Base-by-base conservation (phyloP, 2,888 invertebrate genomes). In the Eubasilissa splendida region DNA sequence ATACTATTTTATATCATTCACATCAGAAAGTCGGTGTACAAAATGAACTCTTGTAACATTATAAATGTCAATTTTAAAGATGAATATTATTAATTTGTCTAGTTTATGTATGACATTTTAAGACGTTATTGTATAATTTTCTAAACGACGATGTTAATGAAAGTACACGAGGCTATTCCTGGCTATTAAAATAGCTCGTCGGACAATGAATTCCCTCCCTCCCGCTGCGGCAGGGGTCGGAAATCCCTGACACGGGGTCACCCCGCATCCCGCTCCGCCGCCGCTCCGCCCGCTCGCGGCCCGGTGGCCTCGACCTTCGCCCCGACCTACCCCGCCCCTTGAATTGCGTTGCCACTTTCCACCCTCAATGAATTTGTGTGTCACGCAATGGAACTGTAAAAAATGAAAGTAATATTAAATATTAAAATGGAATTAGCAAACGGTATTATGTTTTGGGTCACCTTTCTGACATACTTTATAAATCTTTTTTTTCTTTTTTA, bases 261-360 rank as follows among this genome's bases (percentile, higher is more conserved):
- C 76, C 9, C 63, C 65, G 3, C 12, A 31, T 54, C 65, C 65
- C 50, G 33, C 68, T 33, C 31, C 42, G 42, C 22, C 76, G 70
- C n/a, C 53, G 53, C n/a, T 70, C 31, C 14, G 9, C 50, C 54
- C 56, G 68, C 68, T 4, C 60, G 22, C 31, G 58, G 12, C 58
- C 75, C 76, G 11, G 68, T 53, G 59, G 59, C 70, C 71, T 78
- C 77, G 14, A 66, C 77, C 70, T 77, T 77, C 58, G 33, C 71
- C 65, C 58, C 77, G 68, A 65, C 80, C 71, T 77, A 76, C 63
- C 70, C 77, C 58, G 77, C 77, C 77, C 58, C 60, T 22, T 63
- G 60, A 54, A 65, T 54, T 60, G 70, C 59, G 63, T 59, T 73
- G 3, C 54, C 76, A 56, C 76, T 66, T 58, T 66, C 31, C 66